These are phyloP conservation scores for Cryptotermes secundus DNA, from an alignment of 1,140 invertebrate genomes.

Conservation along the genomic window DNA sequence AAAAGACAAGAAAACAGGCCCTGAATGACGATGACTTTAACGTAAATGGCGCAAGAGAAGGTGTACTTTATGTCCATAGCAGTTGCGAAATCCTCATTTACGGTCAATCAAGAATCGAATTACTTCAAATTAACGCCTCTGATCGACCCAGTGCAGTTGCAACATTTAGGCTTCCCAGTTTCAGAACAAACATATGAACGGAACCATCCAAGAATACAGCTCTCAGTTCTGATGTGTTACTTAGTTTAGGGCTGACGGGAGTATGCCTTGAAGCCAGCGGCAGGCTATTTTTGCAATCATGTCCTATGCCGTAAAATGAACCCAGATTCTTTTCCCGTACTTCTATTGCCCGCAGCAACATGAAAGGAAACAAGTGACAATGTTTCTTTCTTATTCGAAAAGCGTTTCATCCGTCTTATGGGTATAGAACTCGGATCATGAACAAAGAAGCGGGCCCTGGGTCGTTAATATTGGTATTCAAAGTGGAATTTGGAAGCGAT, in stretches of 20 bases:
- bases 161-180: neutral
- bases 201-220: too few relatives aligned
- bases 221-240: too few relatives aligned
- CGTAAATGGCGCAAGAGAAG: too few relatives aligned
- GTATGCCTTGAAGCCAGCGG: neutral
- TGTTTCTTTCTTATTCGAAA: neutral
- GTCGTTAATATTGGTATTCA: neutral
- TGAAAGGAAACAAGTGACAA: neutral
- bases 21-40: too few relatives aligned
- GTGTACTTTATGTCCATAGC: too few relatives aligned
- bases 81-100: too few relatives aligned
- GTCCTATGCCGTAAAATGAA: neutral
- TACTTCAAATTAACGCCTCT: neutral
- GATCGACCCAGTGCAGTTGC: neutral
- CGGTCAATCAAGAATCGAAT: neutral
- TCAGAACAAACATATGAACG: neutral
- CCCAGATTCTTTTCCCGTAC: neutral
- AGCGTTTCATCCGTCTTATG: neutral
- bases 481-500: neutral
- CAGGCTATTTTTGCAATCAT: neutral
- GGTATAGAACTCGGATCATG: too few relatives aligned
- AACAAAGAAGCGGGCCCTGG: neutral
- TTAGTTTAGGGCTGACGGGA: neutral
- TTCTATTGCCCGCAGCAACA: neutral
- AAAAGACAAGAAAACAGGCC: too few relatives aligned